phyloP scores from a whole-genome alignment of 2,888 invertebrate species.

The Dorcus parallelipipedus region DNA sequence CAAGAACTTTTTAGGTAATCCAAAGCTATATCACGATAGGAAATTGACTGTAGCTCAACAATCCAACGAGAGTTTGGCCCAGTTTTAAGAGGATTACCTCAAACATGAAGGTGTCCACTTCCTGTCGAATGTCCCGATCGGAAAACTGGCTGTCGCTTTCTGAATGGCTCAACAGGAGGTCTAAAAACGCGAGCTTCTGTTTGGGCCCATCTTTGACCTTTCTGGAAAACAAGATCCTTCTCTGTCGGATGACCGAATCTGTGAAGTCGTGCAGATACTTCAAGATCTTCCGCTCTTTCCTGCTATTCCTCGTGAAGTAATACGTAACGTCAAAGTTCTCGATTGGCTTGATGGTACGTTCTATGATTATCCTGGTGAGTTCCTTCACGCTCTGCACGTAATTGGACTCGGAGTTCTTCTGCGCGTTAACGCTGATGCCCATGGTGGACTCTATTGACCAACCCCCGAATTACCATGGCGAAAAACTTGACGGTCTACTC shows the following conservation, averaged over 20 bases:
- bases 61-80: too few species aligned
- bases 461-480: neutral
- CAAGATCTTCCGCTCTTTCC: slow-evolving; percentile 51
- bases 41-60: too few species aligned
- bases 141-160: neutral
- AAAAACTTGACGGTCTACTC: slow-evolving; percentile 11
- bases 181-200: slow-evolving; percentile 11
- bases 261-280: slow-evolving; percentile 53
- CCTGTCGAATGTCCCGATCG: slow-evolving; percentile 39
- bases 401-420: slow-evolving; percentile 62
- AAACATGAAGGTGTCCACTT: slow-evolving; percentile 56
- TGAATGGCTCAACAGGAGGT: slow-evolving; percentile 9
- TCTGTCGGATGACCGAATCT: slow-evolving; percentile 54
- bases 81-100: slow-evolving; percentile 48
- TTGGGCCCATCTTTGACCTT: slow-evolving; percentile 5
- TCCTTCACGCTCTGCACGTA: slow-evolving; percentile 70
- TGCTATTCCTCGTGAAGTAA: slow-evolving; percentile 57
- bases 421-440: slow-evolving; percentile 73
- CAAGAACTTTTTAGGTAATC: too few species aligned
- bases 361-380: slow-evolving; percentile 32
- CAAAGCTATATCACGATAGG: too few species aligned
- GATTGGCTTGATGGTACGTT: slow-evolving; percentile 44
- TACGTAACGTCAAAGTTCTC: slow-evolving; percentile 51
- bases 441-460: slow-evolving; percentile 69
- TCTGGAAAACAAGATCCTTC: slow-evolving; percentile 41